Percentiles rank a stretch among this genome's conserved stretches.
These are phyloP conservation scores for Stenoptilia bipunctidactyla DNA, from an alignment of 2,888 invertebrate species.

Conservation along the genomic window DNA sequence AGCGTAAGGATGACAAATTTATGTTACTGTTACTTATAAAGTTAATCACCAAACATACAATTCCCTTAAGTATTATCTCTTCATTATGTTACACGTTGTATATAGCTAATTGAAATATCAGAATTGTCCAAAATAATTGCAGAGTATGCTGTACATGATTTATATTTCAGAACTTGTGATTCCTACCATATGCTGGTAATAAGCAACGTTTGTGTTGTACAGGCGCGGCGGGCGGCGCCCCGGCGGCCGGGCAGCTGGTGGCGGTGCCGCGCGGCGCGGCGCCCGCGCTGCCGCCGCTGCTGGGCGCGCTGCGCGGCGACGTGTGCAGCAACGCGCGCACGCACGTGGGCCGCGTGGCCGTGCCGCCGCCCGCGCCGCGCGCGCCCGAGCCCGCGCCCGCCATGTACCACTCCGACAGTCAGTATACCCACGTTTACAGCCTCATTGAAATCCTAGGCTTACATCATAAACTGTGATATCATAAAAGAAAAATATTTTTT, in stretches of 20 bases:
- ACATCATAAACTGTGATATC: background rate
- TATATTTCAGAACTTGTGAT: too few relatives aligned
- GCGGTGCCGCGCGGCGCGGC: constrained; percentile 10
- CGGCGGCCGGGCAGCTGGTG: constrained; percentile 25
- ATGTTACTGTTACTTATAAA: too few relatives aligned
- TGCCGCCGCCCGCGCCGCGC: constrained; percentile 7
- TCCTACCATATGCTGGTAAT: too few relatives aligned
- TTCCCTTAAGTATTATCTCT: too few relatives aligned
- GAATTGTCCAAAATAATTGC: too few relatives aligned
- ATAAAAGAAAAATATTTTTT: background rate
- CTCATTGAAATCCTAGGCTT: too few relatives aligned
- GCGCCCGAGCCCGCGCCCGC: constrained; percentile 11
- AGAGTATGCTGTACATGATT: too few relatives aligned
- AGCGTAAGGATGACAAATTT: too few relatives aligned
- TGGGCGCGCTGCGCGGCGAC: constrained; percentile 77
- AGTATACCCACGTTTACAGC: too few relatives aligned
- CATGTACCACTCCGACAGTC: constrained; percentile 20
- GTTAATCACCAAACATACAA: too few relatives aligned
- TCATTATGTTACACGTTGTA: too few relatives aligned
- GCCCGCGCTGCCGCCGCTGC: constrained; percentile 36
- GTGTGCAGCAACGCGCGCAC: constrained; percentile 80
- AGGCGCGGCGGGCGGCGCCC: constrained; percentile 1
- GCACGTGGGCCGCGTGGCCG: constrained; percentile 67
- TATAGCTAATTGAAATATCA: too few relatives aligned
- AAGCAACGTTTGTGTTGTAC: background rate